Percentiles rank a stretch among this genome's conserved stretches.
These are phyloP conservation scores for Branchipolynoe longqiensis DNA, from an alignment of 2,888 invertebrate species.

Conservation along the genomic window DNA sequence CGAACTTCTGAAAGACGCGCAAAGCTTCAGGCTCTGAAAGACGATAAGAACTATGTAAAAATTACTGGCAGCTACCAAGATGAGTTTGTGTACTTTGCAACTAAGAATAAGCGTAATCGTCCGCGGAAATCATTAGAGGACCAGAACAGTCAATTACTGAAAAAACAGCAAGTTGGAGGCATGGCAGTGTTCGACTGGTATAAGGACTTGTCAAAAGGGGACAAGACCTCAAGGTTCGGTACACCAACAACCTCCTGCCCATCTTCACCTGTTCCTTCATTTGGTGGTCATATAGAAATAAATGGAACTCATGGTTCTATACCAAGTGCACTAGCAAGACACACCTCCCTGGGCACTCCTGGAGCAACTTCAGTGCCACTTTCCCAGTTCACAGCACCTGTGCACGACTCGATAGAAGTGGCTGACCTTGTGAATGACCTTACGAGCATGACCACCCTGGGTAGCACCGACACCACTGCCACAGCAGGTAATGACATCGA, in stretches of 20 bases:
- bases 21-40: conserved; percentile 47
- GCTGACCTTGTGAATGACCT: conserved; percentile 67
- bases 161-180: conserved; percentile 52
- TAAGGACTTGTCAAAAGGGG: conserved; percentile 68
- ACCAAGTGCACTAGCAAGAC: too few species aligned
- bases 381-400: conserved; percentile 50
- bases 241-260: neutral
- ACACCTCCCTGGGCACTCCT: neutral
- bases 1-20: conserved; percentile 24
- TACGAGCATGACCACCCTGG: conserved; percentile 53
- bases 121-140: conserved; percentile 74
- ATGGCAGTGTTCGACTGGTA: conserved; percentile 70
- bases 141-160: conserved; percentile 1
- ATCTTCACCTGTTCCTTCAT: conserved; percentile 14
- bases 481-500: conserved; percentile 67
- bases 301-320: neutral
- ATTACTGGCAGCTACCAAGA: conserved; percentile 81
- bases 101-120: conserved; percentile 77
- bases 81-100: conserved; percentile 81
- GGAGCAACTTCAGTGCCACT: neutral
- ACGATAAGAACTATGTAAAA: conserved; percentile 74
- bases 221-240: conserved; percentile 67
- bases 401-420: conserved; percentile 69
- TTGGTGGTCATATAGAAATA: neutral
- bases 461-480: conserved; percentile 62